Base-by-base conservation (phyloP, 2,888 invertebrate genomes). In the Clitarchus hookeri region DNA sequence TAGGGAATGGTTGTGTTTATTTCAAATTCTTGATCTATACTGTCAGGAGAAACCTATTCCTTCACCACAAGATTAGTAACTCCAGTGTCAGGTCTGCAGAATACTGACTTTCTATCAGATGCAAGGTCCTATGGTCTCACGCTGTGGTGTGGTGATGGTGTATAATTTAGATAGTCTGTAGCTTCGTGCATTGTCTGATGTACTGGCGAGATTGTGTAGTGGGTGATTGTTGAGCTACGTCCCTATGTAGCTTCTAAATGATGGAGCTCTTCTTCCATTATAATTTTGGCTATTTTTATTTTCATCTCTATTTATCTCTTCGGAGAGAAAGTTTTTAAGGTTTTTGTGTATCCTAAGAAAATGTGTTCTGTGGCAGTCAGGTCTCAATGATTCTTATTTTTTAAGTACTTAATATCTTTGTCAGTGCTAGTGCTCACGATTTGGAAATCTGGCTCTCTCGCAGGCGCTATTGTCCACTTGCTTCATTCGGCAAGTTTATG, bases 261-360 rank as follows among this genome's bases (percentile, higher is more conserved):
- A 25, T 83, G 44, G 23, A 36, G 44, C 36, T 83, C 44, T 44
- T 83, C 83, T 11, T 83, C 44, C 83, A 23, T 44, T 16, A 83
- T 83, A 13, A 36, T 13, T 83, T 83, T 44, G n/a, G 83, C 44
- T 36, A 83, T 83, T 83, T 26, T 44, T 36, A 83, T 83, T 48
- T 84, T 48, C 26, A 84, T 8, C 44, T 84, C 25, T 23, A 84
- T 26, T 25, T 84, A 48, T 84, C 84, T 84, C 36, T 44, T 84
- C 25, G 19, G 84, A 25, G 84, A 84, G 48, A 84, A 84, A 23
- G 19, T 84, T 48, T 84, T 44, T 23, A 44, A 44, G n/a, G 84
- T 84, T 84, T 84, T 84, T 44, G 84, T 13, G 36, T 44, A 84
- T 8, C 84, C 48, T 44, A 84, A 25, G n/a, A 84, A 84, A 26